These are phyloP conservation scores for Fringilla coelebs DNA, from an alignment of 2,797 vertebrate genomes.

Conservation along the genomic window DNA sequence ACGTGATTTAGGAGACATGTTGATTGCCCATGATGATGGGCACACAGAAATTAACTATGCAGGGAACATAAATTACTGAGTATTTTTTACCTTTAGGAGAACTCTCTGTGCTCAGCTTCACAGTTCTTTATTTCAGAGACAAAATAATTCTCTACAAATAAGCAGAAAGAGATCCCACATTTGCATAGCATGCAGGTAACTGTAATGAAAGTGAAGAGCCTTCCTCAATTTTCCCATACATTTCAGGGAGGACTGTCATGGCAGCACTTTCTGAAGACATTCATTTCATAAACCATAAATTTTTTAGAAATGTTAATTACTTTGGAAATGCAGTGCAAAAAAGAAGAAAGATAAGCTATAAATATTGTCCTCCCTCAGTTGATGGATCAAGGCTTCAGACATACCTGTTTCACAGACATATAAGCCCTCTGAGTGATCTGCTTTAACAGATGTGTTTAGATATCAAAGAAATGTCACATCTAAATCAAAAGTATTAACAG, in stretches of 20 bases:
- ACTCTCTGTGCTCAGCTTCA: not conserved
- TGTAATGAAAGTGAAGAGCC: not conserved
- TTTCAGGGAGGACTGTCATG: not conserved
- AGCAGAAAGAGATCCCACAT: not conserved
- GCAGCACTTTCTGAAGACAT: not conserved
- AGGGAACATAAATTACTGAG: not conserved
- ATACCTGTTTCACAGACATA: not conserved
- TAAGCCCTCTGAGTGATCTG: not conserved
- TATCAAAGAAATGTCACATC: not conserved
- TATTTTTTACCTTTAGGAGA: not conserved
- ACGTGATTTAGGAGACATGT: not conserved
- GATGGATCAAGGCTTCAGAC: not conserved
- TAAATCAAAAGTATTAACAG: not conserved
- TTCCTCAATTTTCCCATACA: not conserved
- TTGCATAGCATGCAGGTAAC: not conserved
- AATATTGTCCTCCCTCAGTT: not conserved
- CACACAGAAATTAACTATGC: not conserved
- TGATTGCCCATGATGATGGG: rapidly evolving
- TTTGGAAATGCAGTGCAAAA: not conserved
- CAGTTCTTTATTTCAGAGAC: not conserved
- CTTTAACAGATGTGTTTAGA: not conserved
- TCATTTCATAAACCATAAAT: not conserved
- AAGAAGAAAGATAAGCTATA: not conserved
- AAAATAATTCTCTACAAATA: not conserved
- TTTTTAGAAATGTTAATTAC: not conserved